These are phyloP conservation scores for Hyperoplus lanceolatus DNA, from an alignment of 2,797 vertebrate genomes.

Conservation along the genomic window DNA sequence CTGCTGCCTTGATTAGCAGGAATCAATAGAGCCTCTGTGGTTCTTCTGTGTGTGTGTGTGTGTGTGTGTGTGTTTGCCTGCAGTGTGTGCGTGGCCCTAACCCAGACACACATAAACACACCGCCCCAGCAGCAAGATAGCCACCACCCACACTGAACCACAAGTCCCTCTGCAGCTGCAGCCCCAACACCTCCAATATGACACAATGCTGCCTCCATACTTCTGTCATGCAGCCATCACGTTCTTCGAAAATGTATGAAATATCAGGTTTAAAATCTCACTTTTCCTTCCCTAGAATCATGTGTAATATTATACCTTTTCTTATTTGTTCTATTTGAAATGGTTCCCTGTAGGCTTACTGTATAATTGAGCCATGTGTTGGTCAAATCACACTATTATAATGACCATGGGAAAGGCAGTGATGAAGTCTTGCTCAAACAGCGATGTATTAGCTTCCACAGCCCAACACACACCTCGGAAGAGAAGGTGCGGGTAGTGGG, in stretches of 20 bases:
- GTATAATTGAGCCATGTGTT: not conserved
- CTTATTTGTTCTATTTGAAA: not conserved
- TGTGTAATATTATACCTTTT: not conserved
- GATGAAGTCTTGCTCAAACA: too few species aligned
- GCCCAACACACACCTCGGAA: too few species aligned
- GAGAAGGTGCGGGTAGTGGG: too few species aligned
- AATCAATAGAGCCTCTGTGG: slow-evolving; percentile 87
- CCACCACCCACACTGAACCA: slow-evolving; percentile 70
- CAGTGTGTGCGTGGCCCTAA: slow-evolving; percentile 75
- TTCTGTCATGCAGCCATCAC: slow-evolving; percentile 21
- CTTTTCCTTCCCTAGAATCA: not conserved
- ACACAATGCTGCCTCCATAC: slow-evolving; percentile 44
- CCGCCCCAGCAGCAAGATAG: slow-evolving; percentile 68
- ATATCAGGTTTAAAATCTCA: not conserved
- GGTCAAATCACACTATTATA: not conserved
- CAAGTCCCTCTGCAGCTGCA: slow-evolving; percentile 72
- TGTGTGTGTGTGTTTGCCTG: slow-evolving; percentile 53
- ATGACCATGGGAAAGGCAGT: too few species aligned
- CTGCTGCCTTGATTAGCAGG: slow-evolving; percentile 79
- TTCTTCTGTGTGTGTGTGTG: slow-evolving; percentile 42
- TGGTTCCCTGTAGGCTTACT: not conserved
- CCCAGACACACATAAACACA: slow-evolving; percentile 83
- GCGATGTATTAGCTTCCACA: too few species aligned
- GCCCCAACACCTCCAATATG: slow-evolving; percentile 53
- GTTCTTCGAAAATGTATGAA: not conserved